Evolutionary conservation across 2,797 vertebrate species (phyloP).

Genomic region (Atherinosoma microstoma): DNA sequence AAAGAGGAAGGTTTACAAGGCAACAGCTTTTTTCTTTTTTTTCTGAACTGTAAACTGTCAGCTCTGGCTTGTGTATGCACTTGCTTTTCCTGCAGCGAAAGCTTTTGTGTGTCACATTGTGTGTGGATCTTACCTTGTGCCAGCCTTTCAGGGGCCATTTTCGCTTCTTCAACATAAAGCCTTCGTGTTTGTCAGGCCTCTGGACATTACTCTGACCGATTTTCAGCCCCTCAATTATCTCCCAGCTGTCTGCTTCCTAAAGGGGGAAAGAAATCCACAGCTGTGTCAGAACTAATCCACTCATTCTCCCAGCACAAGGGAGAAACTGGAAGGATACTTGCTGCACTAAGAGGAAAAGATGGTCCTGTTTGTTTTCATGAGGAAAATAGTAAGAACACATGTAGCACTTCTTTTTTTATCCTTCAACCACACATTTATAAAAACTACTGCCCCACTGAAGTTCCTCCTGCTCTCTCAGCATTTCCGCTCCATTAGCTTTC

Average conservation of each 20-base stretch:
- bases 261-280: constrained; percentile 41
- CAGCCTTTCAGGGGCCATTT: constrained; percentile 99
- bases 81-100: constrained; percentile 24
- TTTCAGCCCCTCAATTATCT: constrained; percentile 98
- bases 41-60: constrained; percentile 31
- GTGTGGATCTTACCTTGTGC: constrained; percentile 90
- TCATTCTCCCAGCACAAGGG: constrained; percentile 18
- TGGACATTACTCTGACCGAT: constrained; percentile 97
- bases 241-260: constrained; percentile 97
- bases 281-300: constrained; percentile 42
- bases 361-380: constrained; percentile 10
- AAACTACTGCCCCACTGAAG: constrained; percentile 50
- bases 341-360: constrained; percentile 27
- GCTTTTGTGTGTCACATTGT: constrained; percentile 12
- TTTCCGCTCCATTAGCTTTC: constrained; percentile 75
- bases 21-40: constrained; percentile 5
- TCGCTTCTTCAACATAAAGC: constrained; percentile 99
- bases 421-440: constrained; percentile 22
- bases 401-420: constrained; percentile 5
- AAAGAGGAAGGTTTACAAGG: constrained; percentile 16
- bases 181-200: constrained; percentile 97
- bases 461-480: constrained; percentile 64
- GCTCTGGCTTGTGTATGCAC: constrained; percentile 6
- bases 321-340: constrained; percentile 9
- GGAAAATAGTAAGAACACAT: constrained; percentile 31